A percentile compares a stretch with the other conserved stretches of the same genome.
Evolutionary conservation across 2,888 invertebrate genomes (phyloP).

Genomic region (Plemyria rubiginata): DNA sequence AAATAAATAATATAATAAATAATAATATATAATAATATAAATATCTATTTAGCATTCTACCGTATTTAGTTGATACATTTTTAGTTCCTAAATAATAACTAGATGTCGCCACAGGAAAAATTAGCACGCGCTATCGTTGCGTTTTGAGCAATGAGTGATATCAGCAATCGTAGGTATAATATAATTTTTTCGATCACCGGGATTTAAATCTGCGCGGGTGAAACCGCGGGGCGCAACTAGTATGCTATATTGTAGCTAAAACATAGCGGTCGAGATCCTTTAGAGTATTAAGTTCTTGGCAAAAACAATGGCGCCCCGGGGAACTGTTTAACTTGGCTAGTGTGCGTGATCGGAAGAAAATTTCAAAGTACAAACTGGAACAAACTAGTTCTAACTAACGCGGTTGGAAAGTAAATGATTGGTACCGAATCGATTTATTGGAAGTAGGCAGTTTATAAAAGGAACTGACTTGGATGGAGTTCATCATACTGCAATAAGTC

Average conservation of each 20-base stretch:
- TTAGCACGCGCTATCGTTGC: no score
- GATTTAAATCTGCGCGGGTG: no score
- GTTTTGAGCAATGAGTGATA: no score
- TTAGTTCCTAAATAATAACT: no score
- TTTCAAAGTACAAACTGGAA: constrained; percentile 33
- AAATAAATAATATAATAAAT: no score
- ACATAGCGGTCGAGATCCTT: constrained; percentile 12
- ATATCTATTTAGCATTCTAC: no score
- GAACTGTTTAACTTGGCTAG: constrained; percentile 17
- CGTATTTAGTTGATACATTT: no score
- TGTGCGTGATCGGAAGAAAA: constrained; percentile 35
- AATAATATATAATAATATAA: no score
- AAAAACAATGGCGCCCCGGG: constrained; percentile 24
- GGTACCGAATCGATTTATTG: constrained; percentile 23
- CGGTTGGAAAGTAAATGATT: constrained; percentile 35
- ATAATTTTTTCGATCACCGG: no score
- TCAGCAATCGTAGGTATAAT: no score
- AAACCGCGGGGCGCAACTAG: no score
- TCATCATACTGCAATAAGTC: neutral
- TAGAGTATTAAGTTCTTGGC: constrained; percentile 10
- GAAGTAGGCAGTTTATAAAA: constrained; percentile 1
- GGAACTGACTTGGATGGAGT: neutral
- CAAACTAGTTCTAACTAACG: constrained; percentile 34
- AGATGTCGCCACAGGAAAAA: no score
- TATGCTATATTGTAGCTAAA: constrained; percentile 2